These are phyloP conservation scores for Scaptomyza reducta DNA, from an alignment of 2,888 invertebrate genomes.

Conservation along the genomic window DNA sequence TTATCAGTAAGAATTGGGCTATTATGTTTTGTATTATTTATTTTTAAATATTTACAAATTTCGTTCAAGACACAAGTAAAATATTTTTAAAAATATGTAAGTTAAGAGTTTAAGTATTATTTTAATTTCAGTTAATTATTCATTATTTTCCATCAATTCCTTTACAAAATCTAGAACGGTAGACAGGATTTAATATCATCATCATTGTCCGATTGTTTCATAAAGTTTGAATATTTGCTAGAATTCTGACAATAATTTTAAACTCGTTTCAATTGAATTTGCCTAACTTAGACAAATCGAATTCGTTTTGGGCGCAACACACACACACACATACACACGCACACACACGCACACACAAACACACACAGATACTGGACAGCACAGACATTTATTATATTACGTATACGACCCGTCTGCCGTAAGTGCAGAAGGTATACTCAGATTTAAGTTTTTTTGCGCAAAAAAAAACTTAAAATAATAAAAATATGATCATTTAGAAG, in stretches of 20 bases:
- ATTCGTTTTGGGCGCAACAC: neutral
- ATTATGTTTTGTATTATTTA: too few species aligned
- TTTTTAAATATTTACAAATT: too few species aligned
- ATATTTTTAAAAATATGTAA: too few species aligned
- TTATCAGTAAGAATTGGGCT: too few species aligned
- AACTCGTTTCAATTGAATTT: neutral
- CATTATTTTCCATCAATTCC: too few species aligned
- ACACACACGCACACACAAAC: neutral
- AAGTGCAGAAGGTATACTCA: neutral
- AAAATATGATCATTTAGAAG: too few species aligned
- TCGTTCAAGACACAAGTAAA: too few species aligned
- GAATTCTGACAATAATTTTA: neutral
- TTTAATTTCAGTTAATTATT: too few species aligned
- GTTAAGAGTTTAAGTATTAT: too few species aligned
- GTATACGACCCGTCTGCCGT: slow-evolving; percentile 17
- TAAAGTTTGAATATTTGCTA: neutral
- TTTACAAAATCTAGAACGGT: neutral
- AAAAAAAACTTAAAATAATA: too few species aligned
- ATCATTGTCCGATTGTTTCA: neutral
- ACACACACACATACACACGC: slow-evolving; percentile 3
- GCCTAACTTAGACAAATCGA: neutral
- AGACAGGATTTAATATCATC: too few species aligned
- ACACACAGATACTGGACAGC: neutral
- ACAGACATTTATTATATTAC: slow-evolving; percentile 7
- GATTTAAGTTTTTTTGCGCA: neutral